Conservation (phyloP, 2,888 invertebrate genomes). For the Campopleginae sp. region DNA sequence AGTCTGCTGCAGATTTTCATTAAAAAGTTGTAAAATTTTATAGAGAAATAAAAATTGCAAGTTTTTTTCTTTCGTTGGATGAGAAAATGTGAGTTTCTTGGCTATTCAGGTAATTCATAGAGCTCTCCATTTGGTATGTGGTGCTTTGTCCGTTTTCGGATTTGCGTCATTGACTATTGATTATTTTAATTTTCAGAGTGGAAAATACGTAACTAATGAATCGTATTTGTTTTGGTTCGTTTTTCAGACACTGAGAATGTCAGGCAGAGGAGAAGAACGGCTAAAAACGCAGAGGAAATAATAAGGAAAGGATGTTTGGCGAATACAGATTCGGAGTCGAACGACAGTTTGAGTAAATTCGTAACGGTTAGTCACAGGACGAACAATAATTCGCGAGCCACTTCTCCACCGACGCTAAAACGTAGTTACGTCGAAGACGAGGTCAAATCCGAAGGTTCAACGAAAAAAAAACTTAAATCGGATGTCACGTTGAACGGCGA, state of each 20-base stretch:
- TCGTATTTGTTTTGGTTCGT: conserved; percentile 21
- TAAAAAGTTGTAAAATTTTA: not conserved
- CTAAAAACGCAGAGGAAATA: conserved; percentile 79
- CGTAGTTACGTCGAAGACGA: conserved; percentile 77
- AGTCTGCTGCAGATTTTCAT: not conserved
- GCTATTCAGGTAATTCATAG: not conserved
- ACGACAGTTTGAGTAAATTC: conserved; percentile 71
- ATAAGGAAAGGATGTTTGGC: conserved; percentile 76
- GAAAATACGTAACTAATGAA: not conserved
- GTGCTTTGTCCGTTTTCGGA: not conserved
- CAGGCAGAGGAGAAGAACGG: conserved; percentile 78
- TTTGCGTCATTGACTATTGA: not conserved
- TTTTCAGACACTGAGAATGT: conserved; percentile 74
- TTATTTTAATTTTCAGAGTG: conserved; percentile 12
- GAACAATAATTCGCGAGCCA: conserved; percentile 65
- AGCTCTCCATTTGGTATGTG: not conserved
- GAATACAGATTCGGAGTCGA: conserved; percentile 74
- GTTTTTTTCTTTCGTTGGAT: not conserved
- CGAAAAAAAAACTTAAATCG: conserved; percentile 73
- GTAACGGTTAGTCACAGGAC: conserved; percentile 70
- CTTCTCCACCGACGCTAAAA: conserved; percentile 77
- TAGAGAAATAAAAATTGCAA: not conserved
- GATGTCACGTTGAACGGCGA: conserved; percentile 67
- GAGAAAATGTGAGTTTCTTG: not conserved
- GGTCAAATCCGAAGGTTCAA: conserved; percentile 68